Percentiles rank a stretch among this genome's conserved stretches.
phyloP scores from a whole-genome alignment of 2,113 vertebrate species.

The Zeus faber region DNA sequence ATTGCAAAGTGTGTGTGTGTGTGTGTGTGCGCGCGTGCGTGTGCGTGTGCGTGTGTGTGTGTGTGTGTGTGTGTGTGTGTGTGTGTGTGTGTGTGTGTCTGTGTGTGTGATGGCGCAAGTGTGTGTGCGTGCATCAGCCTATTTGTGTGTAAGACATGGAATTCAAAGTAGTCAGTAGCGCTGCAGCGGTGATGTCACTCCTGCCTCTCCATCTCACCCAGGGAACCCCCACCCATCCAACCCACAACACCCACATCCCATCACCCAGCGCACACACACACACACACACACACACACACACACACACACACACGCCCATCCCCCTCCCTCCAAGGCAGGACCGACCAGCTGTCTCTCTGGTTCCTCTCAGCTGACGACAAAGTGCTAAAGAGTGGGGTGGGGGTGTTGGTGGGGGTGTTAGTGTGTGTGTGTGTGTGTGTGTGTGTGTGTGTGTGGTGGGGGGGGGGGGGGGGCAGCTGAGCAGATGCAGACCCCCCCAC shows the following conservation, averaged over 20 bases:
- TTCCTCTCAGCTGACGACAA: slow-evolving; percentile 71
- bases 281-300: slow-evolving; percentile 8
- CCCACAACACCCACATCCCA: too few relatives aligned
- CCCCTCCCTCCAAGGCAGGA: slow-evolving; percentile 37
- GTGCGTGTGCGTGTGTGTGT: not conserved
- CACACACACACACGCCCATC: not conserved
- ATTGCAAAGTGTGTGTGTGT: too few relatives aligned
- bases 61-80: not conserved
- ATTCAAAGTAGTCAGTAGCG: not conserved
- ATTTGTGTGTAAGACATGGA: not conserved
- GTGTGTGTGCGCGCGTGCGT: too few relatives aligned
- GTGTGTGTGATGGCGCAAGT: too few relatives aligned
- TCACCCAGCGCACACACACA: slow-evolving; percentile 10
- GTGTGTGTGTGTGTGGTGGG: too few relatives aligned
- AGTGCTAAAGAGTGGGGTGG: too few relatives aligned
- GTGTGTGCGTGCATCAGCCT: not conserved
- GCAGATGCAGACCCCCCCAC: slow-evolving; percentile 65
- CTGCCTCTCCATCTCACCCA: too few relatives aligned
- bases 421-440: slow-evolving; percentile 21
- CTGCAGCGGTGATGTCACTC: not conserved
- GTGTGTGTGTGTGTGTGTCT: too few relatives aligned
- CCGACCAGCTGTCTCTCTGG: slow-evolving; percentile 68
- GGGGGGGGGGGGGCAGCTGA: slow-evolving; percentile 64
- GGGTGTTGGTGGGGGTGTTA: too few relatives aligned
- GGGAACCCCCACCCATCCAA: too few relatives aligned